A percentile compares a stretch with the other conserved stretches of the same genome.
Evolutionary conservation across 2,113 vertebrate species (phyloP).

Genomic region (Gobio gobio): DNA sequence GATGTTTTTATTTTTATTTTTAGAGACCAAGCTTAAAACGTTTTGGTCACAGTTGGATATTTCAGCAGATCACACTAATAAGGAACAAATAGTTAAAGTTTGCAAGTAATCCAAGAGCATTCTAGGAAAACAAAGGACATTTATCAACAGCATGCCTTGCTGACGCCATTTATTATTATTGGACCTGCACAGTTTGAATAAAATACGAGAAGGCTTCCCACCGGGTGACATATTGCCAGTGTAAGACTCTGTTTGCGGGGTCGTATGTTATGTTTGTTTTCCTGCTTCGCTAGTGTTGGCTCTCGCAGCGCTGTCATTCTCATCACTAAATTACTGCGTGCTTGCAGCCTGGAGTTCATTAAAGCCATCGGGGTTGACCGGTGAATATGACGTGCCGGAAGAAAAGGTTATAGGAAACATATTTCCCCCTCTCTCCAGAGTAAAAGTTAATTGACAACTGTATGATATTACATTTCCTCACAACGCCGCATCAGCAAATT

Average conservation of each 20-base stretch:
- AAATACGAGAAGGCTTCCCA: constrained; percentile 40
- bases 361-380: constrained; percentile 3
- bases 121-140: neutral
- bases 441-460: constrained; percentile 43
- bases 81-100: neutral
- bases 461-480: constrained; percentile 30
- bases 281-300: constrained; percentile 4
- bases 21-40: neutral
- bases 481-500: constrained; percentile 11
- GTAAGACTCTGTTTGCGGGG: constrained; percentile 27
- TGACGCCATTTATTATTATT: constrained; percentile 37
- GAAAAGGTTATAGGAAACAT: constrained; percentile 34
- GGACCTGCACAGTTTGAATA: constrained; percentile 35
- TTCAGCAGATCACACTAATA: neutral
- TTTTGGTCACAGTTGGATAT: neutral
- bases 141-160: neutral
- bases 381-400: neutral
- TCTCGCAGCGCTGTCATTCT: constrained; percentile 18
- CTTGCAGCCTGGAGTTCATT: constrained; percentile 11
- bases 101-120: neutral
- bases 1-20: neutral
- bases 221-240: constrained; percentile 45
- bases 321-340: constrained; percentile 34
- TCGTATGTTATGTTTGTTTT: constrained; percentile 50
- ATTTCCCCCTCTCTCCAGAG: constrained; percentile 28